phyloP scores from a whole-genome alignment of 2,113 vertebrate species.

The Trochalopteron elliotii region DNA sequence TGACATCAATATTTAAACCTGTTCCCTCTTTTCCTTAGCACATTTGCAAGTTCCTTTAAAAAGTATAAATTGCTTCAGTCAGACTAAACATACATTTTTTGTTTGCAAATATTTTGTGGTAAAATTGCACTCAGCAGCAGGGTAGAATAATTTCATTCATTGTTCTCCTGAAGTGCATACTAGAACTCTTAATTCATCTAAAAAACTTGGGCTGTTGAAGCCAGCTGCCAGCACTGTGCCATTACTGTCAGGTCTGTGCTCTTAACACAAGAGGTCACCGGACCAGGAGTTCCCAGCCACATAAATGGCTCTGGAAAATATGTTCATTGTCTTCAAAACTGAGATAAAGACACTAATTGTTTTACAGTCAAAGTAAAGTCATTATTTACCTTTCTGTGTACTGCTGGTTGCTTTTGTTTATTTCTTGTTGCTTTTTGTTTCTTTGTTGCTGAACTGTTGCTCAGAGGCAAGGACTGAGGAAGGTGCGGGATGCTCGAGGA shows the following conservation, averaged over 20 bases:
- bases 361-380: neutral
- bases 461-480: neutral
- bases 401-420: neutral
- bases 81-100: slow-evolving; percentile 26
- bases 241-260: neutral
- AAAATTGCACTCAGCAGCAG: neutral
- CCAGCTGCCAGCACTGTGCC: neutral
- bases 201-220: neutral
- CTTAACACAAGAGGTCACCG: neutral
- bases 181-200: neutral
- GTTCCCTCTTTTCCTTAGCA: neutral
- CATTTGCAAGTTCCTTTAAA: neutral
- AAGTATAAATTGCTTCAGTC: neutral
- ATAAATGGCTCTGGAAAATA: neutral
- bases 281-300: neutral
- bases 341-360: neutral
- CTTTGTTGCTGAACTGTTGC: neutral
- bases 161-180: neutral
- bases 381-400: neutral
- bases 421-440: neutral
- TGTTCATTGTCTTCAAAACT: neutral
- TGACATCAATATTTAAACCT: neutral
- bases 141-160: neutral
- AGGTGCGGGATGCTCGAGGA: neutral
- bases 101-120: neutral